phyloP scores from a whole-genome alignment of 2,797 vertebrate species.

The Hippopotamyrus pictus region DNA sequence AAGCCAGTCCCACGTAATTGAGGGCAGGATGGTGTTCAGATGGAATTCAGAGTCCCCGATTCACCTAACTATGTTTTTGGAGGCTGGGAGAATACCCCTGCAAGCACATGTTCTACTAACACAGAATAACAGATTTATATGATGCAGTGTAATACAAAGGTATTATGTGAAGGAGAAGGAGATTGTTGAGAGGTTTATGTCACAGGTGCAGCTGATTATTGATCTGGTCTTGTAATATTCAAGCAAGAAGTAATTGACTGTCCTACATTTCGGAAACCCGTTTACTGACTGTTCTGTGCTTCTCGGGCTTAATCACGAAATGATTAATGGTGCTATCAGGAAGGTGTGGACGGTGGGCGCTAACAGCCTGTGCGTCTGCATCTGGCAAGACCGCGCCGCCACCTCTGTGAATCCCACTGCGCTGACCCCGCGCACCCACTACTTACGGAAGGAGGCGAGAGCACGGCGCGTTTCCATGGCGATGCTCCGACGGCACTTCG shows the following conservation, averaged over 20 bases:
- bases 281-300: not conserved
- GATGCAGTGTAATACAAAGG: not conserved
- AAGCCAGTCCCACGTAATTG: not conserved
- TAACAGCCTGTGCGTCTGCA: not conserved
- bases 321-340: not conserved
- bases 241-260: not conserved
- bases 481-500: not conserved
- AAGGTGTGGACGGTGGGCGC: not conserved
- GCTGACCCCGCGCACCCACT: not conserved
- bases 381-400: not conserved
- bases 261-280: not conserved
- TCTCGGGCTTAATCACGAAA: not conserved
- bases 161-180: not conserved
- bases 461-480: conserved; percentile 10
- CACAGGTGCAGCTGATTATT: not conserved
- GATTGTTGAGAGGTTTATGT: not conserved
- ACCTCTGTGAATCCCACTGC: not conserved
- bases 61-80: not conserved
- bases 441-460: not conserved
- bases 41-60: not conserved
- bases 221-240: not conserved
- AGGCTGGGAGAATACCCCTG: not conserved
- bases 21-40: not conserved
- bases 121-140: not conserved
- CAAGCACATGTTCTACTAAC: not conserved